These are phyloP conservation scores for Rhaphigaster nebulosa DNA, from an alignment of 2,888 invertebrate species.

Conservation along the genomic window DNA sequence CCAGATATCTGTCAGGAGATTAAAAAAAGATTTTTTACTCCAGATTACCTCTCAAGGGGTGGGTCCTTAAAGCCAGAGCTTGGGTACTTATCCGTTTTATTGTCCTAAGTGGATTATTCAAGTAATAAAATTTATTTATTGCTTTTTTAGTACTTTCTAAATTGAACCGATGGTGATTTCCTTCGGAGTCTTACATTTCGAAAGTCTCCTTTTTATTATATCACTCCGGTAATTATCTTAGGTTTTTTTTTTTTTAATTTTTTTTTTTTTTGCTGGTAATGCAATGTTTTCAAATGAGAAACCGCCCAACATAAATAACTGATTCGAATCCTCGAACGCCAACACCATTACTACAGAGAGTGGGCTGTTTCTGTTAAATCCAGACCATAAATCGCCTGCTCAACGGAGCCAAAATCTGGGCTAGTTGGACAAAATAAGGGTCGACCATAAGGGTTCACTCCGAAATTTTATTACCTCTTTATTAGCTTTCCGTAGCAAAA, in stretches of 20 bases:
- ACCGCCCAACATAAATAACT: neutral
- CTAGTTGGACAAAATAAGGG: constrained; percentile 7
- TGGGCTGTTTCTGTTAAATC: neutral
- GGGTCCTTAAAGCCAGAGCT: constrained; percentile 34
- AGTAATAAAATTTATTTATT: constrained; percentile 47
- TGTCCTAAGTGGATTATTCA: constrained; percentile 49
- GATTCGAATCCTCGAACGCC: neutral
- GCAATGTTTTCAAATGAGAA: neutral
- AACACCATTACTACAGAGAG: neutral
- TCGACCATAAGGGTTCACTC: neutral
- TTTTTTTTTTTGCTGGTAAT: neutral
- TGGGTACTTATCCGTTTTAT: constrained; percentile 29
- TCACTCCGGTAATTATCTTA: neutral
- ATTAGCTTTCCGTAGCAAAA: neutral
- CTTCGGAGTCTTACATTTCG: neutral
- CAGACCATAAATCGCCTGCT: neutral
- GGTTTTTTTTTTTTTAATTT: neutral
- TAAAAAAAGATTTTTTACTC: constrained; percentile 50
- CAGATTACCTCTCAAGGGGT: constrained; percentile 26
- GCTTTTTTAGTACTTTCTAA: constrained; percentile 42
- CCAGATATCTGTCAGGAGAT: constrained; percentile 46
- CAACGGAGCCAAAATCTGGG: constrained; percentile 8
- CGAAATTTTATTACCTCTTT: neutral
- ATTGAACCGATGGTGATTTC: constrained; percentile 23
- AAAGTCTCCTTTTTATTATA: neutral